Percentiles rank a stretch among this genome's conserved stretches.
Conservation (phyloP, 2,888 invertebrate genomes). For the Pseudococcus viburni region DNA sequence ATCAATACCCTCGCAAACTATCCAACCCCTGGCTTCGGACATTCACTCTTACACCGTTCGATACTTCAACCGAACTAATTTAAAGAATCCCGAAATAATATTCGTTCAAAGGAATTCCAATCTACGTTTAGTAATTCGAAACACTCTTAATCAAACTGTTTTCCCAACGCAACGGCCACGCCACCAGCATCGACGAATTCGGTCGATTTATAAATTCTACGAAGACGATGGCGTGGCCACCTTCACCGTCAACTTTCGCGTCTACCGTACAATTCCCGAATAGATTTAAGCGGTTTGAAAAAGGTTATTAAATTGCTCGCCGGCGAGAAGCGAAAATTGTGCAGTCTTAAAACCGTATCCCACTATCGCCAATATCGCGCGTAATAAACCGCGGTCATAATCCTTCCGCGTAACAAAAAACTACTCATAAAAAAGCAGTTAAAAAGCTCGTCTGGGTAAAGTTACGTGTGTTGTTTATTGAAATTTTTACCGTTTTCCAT, state of each 20-base stretch:
- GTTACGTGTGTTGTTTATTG: constrained; percentile 46
- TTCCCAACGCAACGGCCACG: not conserved
- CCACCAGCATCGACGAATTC: not conserved
- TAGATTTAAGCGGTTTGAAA: constrained; percentile 1
- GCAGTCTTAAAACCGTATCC: not conserved
- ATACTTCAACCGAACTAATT: not conserved
- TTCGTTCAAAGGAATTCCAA: constrained; percentile 10
- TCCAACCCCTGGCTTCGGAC: not conserved
- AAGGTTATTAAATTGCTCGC: constrained; percentile 16
- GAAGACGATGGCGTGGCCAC: not conserved
- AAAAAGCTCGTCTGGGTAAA: constrained; percentile 43
- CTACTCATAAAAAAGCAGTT: constrained; percentile 52
- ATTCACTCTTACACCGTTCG: not conserved
- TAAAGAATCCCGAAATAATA: not conserved
- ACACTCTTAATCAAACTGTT: not conserved
- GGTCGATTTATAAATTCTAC: constrained; percentile 1
- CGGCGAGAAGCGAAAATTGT: not conserved
- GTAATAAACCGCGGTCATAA: constrained; percentile 34
- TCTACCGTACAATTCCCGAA: not conserved
- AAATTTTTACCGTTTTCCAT: constrained; percentile 54
- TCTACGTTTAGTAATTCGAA: not conserved
- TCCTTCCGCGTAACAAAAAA: constrained; percentile 5
- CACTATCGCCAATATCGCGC: not conserved
- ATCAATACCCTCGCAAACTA: not conserved
- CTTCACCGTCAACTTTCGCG: not conserved